These are phyloP conservation scores for Brenthis ino DNA, from an alignment of 2,888 invertebrate genomes.

Conservation along the genomic window DNA sequence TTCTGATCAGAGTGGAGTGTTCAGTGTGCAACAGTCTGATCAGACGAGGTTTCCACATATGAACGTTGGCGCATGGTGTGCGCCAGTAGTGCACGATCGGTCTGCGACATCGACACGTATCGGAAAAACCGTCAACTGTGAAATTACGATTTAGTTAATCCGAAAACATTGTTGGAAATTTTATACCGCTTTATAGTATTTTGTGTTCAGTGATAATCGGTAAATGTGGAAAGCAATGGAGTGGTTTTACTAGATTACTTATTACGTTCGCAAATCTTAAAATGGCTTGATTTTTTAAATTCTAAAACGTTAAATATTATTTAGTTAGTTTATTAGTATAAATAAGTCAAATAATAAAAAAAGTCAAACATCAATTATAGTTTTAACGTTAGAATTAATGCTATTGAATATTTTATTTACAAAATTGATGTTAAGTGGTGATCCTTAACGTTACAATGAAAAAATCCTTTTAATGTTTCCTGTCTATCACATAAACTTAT, in stretches of 20 bases:
- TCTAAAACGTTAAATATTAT: too few species aligned
- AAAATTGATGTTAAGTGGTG: too few species aligned
- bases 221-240: conserved; percentile 14
- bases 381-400: too few species aligned
- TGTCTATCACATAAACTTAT: conserved; percentile 31
- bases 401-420: too few species aligned
- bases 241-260: conserved; percentile 5
- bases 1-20: conserved; percentile 15
- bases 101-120: conserved; percentile 64
- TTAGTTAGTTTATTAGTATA: too few species aligned
- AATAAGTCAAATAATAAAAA: too few species aligned
- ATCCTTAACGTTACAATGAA: conserved; percentile 18
- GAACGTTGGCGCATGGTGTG: conserved; percentile 59
- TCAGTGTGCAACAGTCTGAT: conserved; percentile 38
- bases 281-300: too few species aligned
- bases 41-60: conserved; percentile 67
- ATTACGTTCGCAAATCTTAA: too few species aligned
- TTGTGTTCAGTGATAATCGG: conserved; percentile 32
- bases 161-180: conserved; percentile 17
- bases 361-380: too few species aligned
- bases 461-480: conserved; percentile 28
- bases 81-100: conserved; percentile 69
- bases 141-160: conserved; percentile 30
- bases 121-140: conserved; percentile 49
- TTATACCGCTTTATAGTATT: neutral